Percentiles rank a stretch among this genome's conserved stretches.
Conservation (phyloP, 1,140 invertebrate species). For the Wiebesia pumilae region DNA sequence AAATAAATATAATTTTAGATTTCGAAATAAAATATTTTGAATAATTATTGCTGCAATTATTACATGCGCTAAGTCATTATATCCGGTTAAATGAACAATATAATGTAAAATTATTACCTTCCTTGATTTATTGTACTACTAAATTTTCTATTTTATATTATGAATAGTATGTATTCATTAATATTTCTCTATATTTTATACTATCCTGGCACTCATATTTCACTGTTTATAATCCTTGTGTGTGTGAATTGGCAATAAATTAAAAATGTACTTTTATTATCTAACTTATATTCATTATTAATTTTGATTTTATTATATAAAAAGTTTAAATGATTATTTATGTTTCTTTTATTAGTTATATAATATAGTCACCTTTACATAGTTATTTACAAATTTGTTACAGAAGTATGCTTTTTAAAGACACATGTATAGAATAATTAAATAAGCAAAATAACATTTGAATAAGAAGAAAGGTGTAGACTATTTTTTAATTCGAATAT, state of each 20-base stretch:
- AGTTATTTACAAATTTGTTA: no score
- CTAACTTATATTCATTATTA: not conserved
- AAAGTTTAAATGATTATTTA: no score
- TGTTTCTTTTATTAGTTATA: no score
- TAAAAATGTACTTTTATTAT: not conserved
- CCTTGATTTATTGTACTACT: not conserved
- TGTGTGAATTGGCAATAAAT: not conserved
- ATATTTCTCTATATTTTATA: slow-evolving; percentile 9
- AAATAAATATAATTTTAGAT: not conserved
- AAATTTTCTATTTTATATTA: not conserved
- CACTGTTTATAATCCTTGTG: not conserved
- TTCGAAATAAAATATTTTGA: no score
- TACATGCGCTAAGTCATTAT: not conserved
- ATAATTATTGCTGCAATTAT: not conserved
- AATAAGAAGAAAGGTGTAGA: no score
- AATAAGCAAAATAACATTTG: no score
- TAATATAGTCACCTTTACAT: no score
- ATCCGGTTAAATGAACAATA: not conserved
- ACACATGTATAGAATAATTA: no score
- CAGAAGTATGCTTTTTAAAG: no score
- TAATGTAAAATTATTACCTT: not conserved
- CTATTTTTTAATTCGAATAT: no score
- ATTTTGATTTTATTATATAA: not conserved
- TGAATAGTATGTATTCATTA: not conserved
- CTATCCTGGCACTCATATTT: not conserved